Conservation (phyloP, 2,797 vertebrate genomes). For the Rhincodon typus region DNA sequence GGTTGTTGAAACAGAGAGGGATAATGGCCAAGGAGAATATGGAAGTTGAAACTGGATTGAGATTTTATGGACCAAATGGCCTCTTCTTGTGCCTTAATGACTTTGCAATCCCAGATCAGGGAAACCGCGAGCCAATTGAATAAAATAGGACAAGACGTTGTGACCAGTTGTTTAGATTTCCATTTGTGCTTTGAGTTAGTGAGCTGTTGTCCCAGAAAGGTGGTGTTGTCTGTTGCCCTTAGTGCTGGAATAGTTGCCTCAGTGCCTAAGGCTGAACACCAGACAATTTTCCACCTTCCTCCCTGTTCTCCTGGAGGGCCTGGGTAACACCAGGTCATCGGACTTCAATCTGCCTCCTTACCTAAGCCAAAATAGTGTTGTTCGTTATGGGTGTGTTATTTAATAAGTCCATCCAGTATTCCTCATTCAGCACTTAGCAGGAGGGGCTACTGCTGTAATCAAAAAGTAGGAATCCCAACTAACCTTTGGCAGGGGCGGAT, state of each 20-base stretch:
- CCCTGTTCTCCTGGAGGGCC: background rate
- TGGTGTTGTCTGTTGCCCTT: background rate
- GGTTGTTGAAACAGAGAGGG: background rate
- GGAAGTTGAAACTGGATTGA: background rate
- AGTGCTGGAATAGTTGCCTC: background rate
- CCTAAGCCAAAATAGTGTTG: background rate
- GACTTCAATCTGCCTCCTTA: background rate
- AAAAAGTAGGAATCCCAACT: background rate
- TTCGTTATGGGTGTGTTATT: background rate
- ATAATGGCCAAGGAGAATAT: background rate
- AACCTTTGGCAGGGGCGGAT: background rate
- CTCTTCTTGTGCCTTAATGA: background rate
- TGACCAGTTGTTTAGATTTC: background rate
- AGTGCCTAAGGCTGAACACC: background rate
- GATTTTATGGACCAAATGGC: background rate
- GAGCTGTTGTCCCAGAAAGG: too few relatives aligned
- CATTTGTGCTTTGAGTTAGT: background rate
- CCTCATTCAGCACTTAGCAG: background rate
- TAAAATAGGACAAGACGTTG: background rate
- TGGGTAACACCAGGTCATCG: background rate
- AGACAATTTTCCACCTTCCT: background rate
- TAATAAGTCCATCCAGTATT: background rate
- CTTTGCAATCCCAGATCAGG: background rate
- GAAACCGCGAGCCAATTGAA: background rate
- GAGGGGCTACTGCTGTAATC: background rate